Conservation (phyloP, 2,888 invertebrate genomes). For the Choristoneura rosaceana region DNA sequence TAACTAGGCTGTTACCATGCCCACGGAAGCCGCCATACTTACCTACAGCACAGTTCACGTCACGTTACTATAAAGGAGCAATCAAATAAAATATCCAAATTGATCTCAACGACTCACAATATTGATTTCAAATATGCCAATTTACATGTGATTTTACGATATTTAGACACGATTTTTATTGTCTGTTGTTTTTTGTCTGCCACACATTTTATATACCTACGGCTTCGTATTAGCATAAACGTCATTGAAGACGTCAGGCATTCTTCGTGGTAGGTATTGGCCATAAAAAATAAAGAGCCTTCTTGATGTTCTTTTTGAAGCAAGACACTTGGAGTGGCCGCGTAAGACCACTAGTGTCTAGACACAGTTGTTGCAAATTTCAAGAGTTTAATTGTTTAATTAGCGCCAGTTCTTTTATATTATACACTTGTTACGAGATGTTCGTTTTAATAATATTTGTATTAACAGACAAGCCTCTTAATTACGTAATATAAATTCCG, state of each 20-base stretch:
- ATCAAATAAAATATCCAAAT: constrained; percentile 70
- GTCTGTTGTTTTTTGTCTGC: constrained; percentile 56
- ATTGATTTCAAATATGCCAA: constrained; percentile 76
- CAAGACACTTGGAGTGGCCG: constrained; percentile 27
- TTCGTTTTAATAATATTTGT: constrained; percentile 12
- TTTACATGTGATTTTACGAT: constrained; percentile 69
- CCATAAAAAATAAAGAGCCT: constrained; percentile 29
- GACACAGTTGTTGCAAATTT: constrained; percentile 29
- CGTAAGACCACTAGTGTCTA: constrained; percentile 29
- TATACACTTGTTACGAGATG: constrained; percentile 4
- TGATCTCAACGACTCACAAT: constrained; percentile 62
- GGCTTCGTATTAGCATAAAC: constrained; percentile 43
- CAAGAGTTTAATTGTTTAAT: constrained; percentile 21
- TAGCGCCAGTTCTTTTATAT: constrained; percentile 8
- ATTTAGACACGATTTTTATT: constrained; percentile 59
- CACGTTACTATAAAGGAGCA: constrained; percentile 54
- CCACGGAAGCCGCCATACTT: constrained; percentile 54
- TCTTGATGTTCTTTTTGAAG: constrained; percentile 9
- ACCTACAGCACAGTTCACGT: constrained; percentile 52
- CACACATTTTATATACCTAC: constrained; percentile 49
- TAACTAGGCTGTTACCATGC: constrained; percentile 53
- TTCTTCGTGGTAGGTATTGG: constrained; percentile 33
- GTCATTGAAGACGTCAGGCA: constrained; percentile 38
- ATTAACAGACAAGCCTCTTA: constrained; percentile 16
- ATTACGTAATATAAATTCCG: constrained; percentile 6